Evolutionary conservation across 2,113 vertebrate genomes (phyloP).

Genomic region (Condylura cristata): DNA sequence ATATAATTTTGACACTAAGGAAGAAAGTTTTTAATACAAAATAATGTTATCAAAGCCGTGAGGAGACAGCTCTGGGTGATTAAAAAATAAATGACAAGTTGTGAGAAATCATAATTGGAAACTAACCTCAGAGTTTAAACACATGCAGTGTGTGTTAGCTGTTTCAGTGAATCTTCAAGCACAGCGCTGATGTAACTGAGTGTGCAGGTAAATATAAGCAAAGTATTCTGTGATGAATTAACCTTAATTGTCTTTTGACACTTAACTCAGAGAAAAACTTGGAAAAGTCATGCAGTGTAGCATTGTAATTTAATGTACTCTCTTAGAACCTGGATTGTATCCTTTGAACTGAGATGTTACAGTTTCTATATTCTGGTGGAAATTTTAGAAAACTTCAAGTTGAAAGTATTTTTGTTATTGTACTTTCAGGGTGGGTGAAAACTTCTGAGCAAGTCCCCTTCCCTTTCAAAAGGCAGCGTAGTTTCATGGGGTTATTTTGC

Average conservation of each 20-base stretch:
- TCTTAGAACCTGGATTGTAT: background rate
- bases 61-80: conserved; percentile 62
- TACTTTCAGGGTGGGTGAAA: background rate
- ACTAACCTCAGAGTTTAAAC: conserved; percentile 74
- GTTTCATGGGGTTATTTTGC: background rate
- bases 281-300: background rate
- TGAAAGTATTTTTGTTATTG: background rate
- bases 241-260: conserved; percentile 23
- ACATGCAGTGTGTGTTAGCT: conserved; percentile 58
- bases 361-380: background rate
- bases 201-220: background rate
- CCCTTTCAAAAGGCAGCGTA: background rate
- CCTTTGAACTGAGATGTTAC: background rate
- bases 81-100: conserved; percentile 59
- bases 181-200: background rate
- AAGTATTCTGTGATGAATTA: conserved; percentile 27
- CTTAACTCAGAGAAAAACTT: background rate
- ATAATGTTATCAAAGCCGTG: background rate
- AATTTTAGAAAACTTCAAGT: background rate
- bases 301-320: background rate
- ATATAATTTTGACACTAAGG: background rate
- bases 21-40: background rate
- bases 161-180: conserved; percentile 63
- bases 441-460: background rate
- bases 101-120: conserved; percentile 72